Conservation (phyloP, 1,140 invertebrate species). For the Temnothorax nylanderi region DNA sequence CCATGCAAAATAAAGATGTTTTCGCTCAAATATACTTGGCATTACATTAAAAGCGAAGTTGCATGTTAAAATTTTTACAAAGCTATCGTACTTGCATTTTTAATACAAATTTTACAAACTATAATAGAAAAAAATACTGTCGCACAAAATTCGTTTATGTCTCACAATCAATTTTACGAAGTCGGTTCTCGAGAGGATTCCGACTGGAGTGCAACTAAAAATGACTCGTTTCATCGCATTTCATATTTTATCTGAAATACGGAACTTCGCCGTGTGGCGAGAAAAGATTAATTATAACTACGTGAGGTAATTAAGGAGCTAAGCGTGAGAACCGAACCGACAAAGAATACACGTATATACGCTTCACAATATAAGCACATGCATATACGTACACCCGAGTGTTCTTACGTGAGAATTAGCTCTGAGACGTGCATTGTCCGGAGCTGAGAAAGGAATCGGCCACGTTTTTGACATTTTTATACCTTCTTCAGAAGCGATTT, state of each 20-base stretch:
- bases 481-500: background rate
- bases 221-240: conserved; percentile 28
- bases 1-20: background rate
- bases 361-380: conserved; percentile 4
- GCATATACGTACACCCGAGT: background rate
- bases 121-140: background rate
- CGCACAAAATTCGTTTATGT: background rate
- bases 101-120: background rate
- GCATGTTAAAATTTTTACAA: background rate
- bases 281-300: conserved; percentile 76
- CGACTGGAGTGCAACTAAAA: conserved; percentile 3
- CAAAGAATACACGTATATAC: conserved; percentile 56
- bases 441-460: conserved; percentile 46
- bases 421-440: conserved; percentile 21
- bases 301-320: conserved; percentile 73
- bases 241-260: conserved; percentile 32
- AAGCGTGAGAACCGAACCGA: conserved; percentile 74
- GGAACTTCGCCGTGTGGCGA: conserved; percentile 36
- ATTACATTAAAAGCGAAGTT: background rate
- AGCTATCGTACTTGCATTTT: background rate
- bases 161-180: background rate
- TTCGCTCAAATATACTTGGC: background rate
- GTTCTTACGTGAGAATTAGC: conserved; percentile 63
- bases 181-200: background rate
- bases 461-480: conserved; percentile 50